Base-by-base conservation (phyloP, 2,797 vertebrate genomes). In the Enteromius viviparus region DNA sequence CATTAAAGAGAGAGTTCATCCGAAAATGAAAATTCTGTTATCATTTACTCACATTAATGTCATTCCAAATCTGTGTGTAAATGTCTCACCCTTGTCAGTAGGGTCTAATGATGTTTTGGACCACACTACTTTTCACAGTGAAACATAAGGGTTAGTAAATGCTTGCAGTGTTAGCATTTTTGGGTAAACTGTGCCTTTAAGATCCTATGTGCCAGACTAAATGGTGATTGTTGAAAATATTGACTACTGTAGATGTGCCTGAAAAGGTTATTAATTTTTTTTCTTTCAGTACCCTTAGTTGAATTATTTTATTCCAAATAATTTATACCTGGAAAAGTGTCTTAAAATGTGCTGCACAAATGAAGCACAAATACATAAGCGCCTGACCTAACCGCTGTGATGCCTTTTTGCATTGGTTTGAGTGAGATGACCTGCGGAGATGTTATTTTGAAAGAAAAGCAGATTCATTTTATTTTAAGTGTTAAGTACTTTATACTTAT, bases 361-460 rank as follows among this genome's bases (percentile, higher is more conserved):
- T 76, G 65, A 88, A 89, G 78, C 87, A 91, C 87, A 91, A 88
- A 87, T 89, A 84, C 89, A 88, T 89, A 80, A 89, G 89, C 89
- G 87, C 87, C 86, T 87, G 90, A 93, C 92, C 91, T 92, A 91
- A 91, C 85, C 71, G 89, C 90, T 91, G 90, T 91, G 84, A 88
- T 55, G 29, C 80, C n/a, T 55, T 72, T 78, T 82, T 85, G 26
- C 71, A 64, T 58, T 85, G 58, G 7, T 65, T 32, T 80, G 65
- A 55, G 29, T 40, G 23, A 53, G 26, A 60, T 12, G 8, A 47
- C 53, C 45, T 66, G n/a, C 14, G 29, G 53, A 78, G 53, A 51
- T 66, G 55, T 47, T 45, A 60, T 53, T 58, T 42, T 21, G 68
- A 72, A 21, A 80, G 8, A 58, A 75, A 82, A 49, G 49, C 37